phyloP scores from a whole-genome alignment of 2,113 vertebrate species.

The Stomatorhinus ivindoensis region DNA sequence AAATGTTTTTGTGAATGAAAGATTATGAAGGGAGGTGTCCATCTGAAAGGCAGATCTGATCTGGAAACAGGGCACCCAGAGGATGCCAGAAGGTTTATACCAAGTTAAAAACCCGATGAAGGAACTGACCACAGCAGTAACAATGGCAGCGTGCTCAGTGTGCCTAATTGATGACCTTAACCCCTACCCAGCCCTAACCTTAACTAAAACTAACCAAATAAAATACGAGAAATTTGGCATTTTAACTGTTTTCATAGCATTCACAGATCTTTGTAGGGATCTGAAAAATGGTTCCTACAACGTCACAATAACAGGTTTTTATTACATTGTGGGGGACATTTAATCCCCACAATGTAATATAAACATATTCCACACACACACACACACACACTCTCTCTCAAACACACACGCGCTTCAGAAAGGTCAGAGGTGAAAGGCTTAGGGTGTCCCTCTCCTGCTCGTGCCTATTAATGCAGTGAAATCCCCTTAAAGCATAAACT shows the following conservation, averaged over 20 bases:
- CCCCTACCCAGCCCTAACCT: no score
- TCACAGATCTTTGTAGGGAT: no score
- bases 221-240: no score
- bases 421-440: background rate
- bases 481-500: background rate
- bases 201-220: no score
- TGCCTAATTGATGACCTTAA: no score
- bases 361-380: background rate
- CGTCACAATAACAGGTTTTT: no score
- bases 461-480: background rate
- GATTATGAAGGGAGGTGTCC: constrained; percentile 1
- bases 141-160: background rate
- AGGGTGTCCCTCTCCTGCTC: no score
- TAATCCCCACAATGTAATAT: no score
- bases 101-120: constrained; percentile 17
- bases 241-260: no score
- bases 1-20: constrained; percentile 20
- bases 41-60: constrained; percentile 25
- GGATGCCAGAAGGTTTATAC: constrained; percentile 27
- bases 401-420: constrained; percentile 1
- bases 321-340: no score
- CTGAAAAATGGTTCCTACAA: no score
- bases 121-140: background rate
- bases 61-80: constrained; percentile 18
- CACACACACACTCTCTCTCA: background rate